Conservation (phyloP, 1,140 invertebrate genomes). For the Camponotus pennsylvanicus region DNA sequence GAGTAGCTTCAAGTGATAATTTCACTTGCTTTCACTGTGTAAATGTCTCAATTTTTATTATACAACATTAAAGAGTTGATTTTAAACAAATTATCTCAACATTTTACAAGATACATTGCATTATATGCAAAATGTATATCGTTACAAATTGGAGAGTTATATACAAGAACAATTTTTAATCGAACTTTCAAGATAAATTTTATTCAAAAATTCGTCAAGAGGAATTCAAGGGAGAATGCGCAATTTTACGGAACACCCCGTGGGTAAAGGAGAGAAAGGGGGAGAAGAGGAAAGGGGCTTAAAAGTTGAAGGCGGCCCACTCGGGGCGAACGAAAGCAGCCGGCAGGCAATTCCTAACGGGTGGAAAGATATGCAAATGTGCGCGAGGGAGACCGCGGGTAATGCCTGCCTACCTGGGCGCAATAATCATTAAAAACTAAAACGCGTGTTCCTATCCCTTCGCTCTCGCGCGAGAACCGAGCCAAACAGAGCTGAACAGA, state of each 20-base stretch:
- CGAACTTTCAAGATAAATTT: not conserved
- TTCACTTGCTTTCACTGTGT: too few species aligned
- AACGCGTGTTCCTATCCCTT: constrained; percentile 70
- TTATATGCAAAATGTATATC: not conserved
- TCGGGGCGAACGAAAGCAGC: constrained; percentile 72
- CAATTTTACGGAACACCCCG: constrained; percentile 29
- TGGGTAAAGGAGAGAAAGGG: constrained; percentile 5
- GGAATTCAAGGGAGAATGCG: not conserved
- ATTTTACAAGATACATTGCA: not conserved
- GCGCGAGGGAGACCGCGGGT: constrained; percentile 69
- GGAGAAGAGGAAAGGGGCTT: constrained; percentile 71
- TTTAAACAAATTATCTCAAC: not conserved
- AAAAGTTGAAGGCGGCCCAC: constrained; percentile 79
- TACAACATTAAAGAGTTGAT: not conserved
- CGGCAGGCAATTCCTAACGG: constrained; percentile 81
- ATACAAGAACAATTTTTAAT: not conserved
- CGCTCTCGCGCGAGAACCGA: not conserved
- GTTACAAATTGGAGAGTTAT: not conserved
- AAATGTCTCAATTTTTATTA: not conserved
- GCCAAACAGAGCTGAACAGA: not conserved
- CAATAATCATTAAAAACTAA: constrained; percentile 85
- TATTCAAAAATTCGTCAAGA: constrained; percentile 9
- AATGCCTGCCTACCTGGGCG: constrained; percentile 76
- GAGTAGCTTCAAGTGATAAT: not conserved
- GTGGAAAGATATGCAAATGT: constrained; percentile 85